Evolutionary conservation across 53 echinoderm and acorn worm genomes (phyloP), one percentile per base, ranked within the genome.

Genomic region (Actinopyga echinites): DNA sequence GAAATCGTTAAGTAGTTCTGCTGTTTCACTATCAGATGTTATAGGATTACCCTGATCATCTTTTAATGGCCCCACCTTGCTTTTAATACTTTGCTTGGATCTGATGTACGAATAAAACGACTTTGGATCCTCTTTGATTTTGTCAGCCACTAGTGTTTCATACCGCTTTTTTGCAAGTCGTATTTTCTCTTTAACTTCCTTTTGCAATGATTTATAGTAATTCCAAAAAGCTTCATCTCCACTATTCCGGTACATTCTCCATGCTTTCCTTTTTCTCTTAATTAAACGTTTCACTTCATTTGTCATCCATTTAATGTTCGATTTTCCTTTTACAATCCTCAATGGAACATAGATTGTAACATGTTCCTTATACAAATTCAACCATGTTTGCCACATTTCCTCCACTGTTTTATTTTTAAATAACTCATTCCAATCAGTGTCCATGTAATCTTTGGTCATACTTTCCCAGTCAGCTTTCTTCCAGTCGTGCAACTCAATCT

Each of bases 31-130:
- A n/a, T n/a, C n/a, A n/a, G n/a, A 55, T 55, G 20, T 20, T 20
- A 55, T 55, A 13, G 12, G 12, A 11, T 13, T 55, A 13, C 12
- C 12, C n/a, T n/a, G n/a, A n/a, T n/a, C n/a, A n/a, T n/a, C n/a
- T n/a, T n/a, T 64, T n/a, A 77, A 24, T 54, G 78, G 55, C 5
- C 78, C 78, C 4, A 77, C 78, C 26, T 3, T 77, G 20, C 55
- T 1, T 21, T 26, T 77, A 3, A 77, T 21, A 24, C 55, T 77
- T n/a, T 77, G 78, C 56, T 28, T 77, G 24, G 56, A 77, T 26
- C 78, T 24, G 23, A 77, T 55, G 32, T 77, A 77, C 8, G 78
- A 77, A 28, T 77, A 77, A 29, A 77, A 69, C 4, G 71, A 3
- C n/a, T 69, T 69, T 8, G 71, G 71, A 37, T 69, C 71, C 22